These are phyloP conservation scores for Amiota mariae DNA, from an alignment of 2,888 invertebrate species.

Conservation along the genomic window DNA sequence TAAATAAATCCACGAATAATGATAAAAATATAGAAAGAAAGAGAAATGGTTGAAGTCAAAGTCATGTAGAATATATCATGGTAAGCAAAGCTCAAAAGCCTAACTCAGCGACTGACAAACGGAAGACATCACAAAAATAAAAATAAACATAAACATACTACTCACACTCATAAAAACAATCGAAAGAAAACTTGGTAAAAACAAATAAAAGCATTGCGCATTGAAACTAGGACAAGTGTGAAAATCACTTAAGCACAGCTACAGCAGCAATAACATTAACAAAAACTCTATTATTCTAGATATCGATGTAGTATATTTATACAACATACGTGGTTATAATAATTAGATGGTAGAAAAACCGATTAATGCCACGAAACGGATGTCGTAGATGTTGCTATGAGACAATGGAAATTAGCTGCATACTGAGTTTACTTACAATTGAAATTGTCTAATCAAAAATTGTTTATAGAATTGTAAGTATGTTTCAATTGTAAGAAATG, in stretches of 20 bases:
- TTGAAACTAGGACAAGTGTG: slow-evolving; percentile 65
- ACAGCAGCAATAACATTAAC: background rate
- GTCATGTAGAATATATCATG: slow-evolving; percentile 9
- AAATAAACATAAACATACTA: no score
- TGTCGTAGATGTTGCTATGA: background rate
- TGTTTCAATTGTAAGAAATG: no score
- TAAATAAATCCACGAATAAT: slow-evolving; percentile 30
- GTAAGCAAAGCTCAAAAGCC: background rate
- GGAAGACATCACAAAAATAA: no score
- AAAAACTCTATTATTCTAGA: no score
- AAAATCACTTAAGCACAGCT: slow-evolving; percentile 59
- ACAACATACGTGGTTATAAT: no score
- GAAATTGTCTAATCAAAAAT: slow-evolving; percentile 11
- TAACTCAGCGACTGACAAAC: background rate
- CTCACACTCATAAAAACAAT: no score
- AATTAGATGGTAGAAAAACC: no score
- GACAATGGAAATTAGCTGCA: no score
- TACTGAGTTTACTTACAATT: slow-evolving; percentile 6
- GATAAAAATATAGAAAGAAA: no score
- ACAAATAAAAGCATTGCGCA: slow-evolving; percentile 51
- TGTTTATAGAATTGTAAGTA: background rate
- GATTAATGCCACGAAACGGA: background rate
- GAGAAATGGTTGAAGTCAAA: slow-evolving; percentile 1
- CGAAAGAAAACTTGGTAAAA: no score
- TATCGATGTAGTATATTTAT: no score